Conservation (phyloP, 2,888 invertebrate genomes). For the Ophioninae sp. region DNA sequence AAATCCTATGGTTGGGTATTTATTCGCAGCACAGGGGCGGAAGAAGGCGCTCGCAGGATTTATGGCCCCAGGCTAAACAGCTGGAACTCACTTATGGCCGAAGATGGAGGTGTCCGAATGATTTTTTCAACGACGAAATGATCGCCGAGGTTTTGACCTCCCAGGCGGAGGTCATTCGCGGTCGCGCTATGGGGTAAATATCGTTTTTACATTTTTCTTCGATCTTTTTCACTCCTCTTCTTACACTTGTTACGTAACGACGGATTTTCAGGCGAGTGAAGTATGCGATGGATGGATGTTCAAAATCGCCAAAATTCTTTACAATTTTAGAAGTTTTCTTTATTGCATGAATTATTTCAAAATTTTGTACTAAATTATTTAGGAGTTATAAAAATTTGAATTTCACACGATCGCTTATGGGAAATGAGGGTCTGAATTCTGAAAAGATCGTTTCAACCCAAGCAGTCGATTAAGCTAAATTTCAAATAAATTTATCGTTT, state of each 20-base stretch:
- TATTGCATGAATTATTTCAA: no score
- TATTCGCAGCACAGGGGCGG: slow-evolving; percentile 74
- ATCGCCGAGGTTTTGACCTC: slow-evolving; percentile 92
- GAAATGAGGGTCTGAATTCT: no score
- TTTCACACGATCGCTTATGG: no score
- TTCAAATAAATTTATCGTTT: no score
- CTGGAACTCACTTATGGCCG: slow-evolving; percentile 90
- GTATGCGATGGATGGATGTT: no score
- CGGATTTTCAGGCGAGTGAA: no score
- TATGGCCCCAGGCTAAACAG: slow-evolving; percentile 86
- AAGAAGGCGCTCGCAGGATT: slow-evolving; percentile 76
- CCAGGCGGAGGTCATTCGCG: slow-evolving; percentile 93
- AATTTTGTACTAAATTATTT: no score
- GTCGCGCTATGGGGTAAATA: slow-evolving; percentile 91
- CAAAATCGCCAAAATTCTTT: no score
- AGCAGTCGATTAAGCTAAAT: no score
- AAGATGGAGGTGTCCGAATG: slow-evolving; percentile 91
- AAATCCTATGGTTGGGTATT: slow-evolving; percentile 31
- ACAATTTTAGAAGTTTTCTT: no score
- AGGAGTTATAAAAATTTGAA: no score
- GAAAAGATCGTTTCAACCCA: no score
- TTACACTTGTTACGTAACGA: not conserved
- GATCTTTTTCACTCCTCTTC: not conserved
- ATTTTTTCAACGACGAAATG: slow-evolving; percentile 94
- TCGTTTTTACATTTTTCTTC: not conserved